phyloP scores from a whole-genome alignment of 2,113 vertebrate genomes.

The Naja naja region DNA sequence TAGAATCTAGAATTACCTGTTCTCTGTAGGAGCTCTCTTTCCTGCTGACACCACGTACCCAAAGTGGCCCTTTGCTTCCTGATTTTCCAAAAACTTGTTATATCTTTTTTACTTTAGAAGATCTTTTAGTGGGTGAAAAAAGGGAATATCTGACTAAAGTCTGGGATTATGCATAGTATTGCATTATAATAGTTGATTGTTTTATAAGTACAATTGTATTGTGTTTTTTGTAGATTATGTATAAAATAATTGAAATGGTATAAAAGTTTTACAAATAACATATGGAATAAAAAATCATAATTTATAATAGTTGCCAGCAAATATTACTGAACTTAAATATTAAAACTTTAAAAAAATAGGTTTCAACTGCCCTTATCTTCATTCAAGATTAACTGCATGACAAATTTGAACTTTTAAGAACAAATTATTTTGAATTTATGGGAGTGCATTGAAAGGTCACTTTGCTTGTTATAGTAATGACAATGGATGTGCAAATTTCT shows the following conservation, averaged over 20 bases:
- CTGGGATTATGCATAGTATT: background rate
- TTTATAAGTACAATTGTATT: background rate
- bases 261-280: background rate
- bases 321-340: conserved; percentile 56
- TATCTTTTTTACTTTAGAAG: background rate
- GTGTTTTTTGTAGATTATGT: background rate
- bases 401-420: conserved; percentile 62
- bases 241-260: background rate
- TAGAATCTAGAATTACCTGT: background rate
- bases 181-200: background rate
- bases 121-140: background rate
- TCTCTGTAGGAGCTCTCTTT: background rate
- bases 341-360: conserved; percentile 46
- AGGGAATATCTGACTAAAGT: background rate
- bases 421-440: conserved; percentile 46
- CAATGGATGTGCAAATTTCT: conserved; percentile 9
- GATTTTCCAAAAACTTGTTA: background rate
- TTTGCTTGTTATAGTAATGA: conserved; percentile 21
- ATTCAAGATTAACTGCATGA: conserved; percentile 41
- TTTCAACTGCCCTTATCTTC: conserved; percentile 8
- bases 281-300: background rate
- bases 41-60: background rate
- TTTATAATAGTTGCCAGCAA: conserved; percentile 36
- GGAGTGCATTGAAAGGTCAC: conserved; percentile 52
- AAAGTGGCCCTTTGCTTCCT: background rate